These are phyloP conservation scores for Mustela nigripes DNA, from an alignment of 2,113 vertebrate genomes.

Conservation along the genomic window DNA sequence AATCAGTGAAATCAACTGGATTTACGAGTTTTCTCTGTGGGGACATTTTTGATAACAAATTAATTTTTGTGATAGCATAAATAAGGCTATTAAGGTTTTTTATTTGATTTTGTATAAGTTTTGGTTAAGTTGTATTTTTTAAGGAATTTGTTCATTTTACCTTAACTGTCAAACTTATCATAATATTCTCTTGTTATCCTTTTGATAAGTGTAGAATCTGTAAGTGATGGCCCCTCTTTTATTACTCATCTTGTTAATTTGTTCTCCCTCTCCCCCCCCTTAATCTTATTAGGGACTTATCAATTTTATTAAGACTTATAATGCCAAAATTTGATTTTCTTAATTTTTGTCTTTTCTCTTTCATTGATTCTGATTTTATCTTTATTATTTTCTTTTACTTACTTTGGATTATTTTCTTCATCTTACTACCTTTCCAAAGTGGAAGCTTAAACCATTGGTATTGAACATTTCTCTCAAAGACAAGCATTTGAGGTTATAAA, in stretches of 20 bases:
- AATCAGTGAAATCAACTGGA: background rate
- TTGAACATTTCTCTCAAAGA: background rate
- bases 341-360: background rate
- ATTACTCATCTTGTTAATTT: background rate
- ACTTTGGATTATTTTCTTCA: background rate
- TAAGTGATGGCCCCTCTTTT: background rate
- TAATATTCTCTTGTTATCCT: background rate
- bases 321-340: background rate
- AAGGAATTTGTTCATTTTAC: background rate
- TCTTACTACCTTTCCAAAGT: background rate
- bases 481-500: background rate
- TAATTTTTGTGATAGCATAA: background rate
- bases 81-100: background rate
- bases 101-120: background rate
- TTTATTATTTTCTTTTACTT: background rate
- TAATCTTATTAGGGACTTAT: background rate
- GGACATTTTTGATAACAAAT: background rate
- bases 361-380: background rate
- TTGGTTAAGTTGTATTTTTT: background rate
- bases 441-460: background rate
- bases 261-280: background rate
- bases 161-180: background rate
- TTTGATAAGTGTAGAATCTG: background rate
- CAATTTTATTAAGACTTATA: background rate
- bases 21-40: background rate